Base-by-base conservation (phyloP, 2,797 vertebrate species). In the Artibeus jamaicensis region DNA sequence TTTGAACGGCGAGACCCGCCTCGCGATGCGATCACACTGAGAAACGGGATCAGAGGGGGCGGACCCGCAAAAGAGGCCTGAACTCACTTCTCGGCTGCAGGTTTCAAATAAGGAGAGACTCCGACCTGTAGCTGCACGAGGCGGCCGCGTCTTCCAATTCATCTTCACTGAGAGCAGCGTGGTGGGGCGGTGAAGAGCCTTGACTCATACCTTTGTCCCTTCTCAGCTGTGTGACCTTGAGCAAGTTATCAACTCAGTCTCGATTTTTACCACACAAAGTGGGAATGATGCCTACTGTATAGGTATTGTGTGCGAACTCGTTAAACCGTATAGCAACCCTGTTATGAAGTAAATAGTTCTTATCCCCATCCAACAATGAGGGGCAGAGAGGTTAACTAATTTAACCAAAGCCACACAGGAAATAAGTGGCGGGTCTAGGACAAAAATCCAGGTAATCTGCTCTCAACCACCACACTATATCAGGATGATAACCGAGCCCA, bases 371-470 rank as follows among this genome's bases (percentile, higher is more conserved):
- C 53, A 50, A 87, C 73, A 24, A 18, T 29, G 81, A 82, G 37
- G 46, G 67, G 59, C 86, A 89, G 79, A 65, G 87, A 84, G 71
- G 44, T 53, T 83, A 82, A 86, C 21, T 77, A 57, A 53, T n/a
- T 86, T 88, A 67, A 67, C 19, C 50, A 76, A 77, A 34, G 32
- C 93, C 89, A 94, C 73, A 93, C 26, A 81, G 50, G 68, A 94
- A 84, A 32, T 76, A 89, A 46, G 9, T 29, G 26, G 39, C 59
- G 22, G 48, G 53, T 44, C n/a, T 48, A 79, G 21, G 44, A 77
- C 57, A 18, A 57, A 76, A 89, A 70, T 46, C 77, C 37, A 50
- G 21, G 53, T 57, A 39, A 62, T 77, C 91, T 68, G 62, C 53
- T 86, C 24, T 57, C 32, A 81, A 85, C 50, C 32, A 4, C 50